Evolutionary conservation across 2,113 vertebrate species (phyloP).

Genomic region (Ceyx cyanopectus): DNA sequence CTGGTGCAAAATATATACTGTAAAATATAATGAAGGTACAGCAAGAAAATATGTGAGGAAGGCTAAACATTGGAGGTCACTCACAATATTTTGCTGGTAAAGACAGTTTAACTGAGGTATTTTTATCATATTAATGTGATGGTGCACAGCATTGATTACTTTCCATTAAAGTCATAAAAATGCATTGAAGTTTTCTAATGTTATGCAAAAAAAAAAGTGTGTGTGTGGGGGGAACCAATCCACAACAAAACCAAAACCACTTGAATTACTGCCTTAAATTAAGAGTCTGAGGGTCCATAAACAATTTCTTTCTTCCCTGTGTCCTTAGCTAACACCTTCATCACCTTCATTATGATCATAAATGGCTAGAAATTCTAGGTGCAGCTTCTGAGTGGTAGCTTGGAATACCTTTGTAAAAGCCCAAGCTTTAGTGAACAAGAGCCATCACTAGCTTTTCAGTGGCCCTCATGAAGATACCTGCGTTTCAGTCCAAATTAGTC

Average conservation of each 20-base stretch:
- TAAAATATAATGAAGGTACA: not conserved
- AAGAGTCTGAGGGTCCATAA: not conserved
- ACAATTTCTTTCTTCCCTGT: not conserved
- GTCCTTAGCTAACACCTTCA: not conserved
- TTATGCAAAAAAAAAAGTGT: not conserved
- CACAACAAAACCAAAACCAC: not conserved
- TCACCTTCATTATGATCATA: not conserved
- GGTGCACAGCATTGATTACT: not conserved
- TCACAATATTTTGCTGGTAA: not conserved
- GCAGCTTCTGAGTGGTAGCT: not conserved
- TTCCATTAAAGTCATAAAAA: constrained; percentile 16
- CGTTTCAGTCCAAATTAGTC: not conserved
- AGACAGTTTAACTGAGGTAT: not conserved
- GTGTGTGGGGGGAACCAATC: not conserved
- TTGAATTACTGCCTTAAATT: not conserved
- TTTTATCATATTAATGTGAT: not conserved
- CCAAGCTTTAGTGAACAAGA: not conserved
- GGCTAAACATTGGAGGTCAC: not conserved
- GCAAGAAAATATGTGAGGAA: not conserved
- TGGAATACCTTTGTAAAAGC: not conserved
- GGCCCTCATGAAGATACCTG: not conserved
- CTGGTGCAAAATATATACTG: not conserved
- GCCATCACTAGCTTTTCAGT: not conserved
- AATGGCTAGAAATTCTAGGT: not conserved
- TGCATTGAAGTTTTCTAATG: not conserved